Percentiles rank a stretch among this genome's conserved stretches.
Conservation (phyloP, 2,797 vertebrate genomes). For the Cynopterus sphinx region DNA sequence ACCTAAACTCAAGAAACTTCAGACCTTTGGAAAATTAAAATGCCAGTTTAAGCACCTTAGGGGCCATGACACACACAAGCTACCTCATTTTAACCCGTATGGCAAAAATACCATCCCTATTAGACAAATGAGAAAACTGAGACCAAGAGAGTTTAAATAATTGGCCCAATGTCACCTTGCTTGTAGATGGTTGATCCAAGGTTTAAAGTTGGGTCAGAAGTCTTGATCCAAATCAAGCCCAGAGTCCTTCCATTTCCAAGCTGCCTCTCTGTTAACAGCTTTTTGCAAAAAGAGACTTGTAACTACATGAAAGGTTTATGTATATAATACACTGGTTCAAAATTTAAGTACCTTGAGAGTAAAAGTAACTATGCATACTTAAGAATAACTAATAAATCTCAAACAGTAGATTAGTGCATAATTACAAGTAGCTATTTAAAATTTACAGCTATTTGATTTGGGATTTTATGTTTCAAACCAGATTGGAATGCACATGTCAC, state of each 20-base stretch:
- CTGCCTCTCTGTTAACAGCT: neutral
- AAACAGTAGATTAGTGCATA: neutral
- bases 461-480: constrained; percentile 26
- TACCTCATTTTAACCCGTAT: neutral
- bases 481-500: neutral
- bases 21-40: neutral
- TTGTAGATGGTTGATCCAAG: neutral
- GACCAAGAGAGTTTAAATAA: neutral
- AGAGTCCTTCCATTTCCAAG: neutral
- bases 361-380: neutral
- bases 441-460: constrained; percentile 13
- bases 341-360: constrained; percentile 25
- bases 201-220: neutral
- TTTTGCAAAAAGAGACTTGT: neutral
- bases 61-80: neutral
- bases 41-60: neutral
- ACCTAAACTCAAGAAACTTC: neutral
- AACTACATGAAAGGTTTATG: neutral
- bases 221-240: neutral
- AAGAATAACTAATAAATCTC: neutral
- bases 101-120: neutral
- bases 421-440: constrained; percentile 30
- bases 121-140: neutral
- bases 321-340: neutral
- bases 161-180: neutral